Conservation (phyloP, 2,888 invertebrate genomes). For the Agriopis leucophaearia region DNA sequence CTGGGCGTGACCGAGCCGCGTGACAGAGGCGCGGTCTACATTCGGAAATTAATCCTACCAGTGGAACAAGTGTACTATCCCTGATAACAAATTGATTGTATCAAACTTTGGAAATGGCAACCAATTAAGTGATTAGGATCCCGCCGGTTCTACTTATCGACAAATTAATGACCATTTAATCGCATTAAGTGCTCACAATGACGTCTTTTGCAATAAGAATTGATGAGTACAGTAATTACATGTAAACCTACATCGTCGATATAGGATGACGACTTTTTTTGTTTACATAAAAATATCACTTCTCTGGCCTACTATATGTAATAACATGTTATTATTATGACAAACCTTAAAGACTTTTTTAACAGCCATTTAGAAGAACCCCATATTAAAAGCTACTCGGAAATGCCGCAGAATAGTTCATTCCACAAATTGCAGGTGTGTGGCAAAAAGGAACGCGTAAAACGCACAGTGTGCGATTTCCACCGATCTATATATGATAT, state of each 20-base stretch:
- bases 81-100: constrained; percentile 76
- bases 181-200: constrained; percentile 62
- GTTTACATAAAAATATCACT: too few species aligned
- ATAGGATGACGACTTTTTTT: too few species aligned
- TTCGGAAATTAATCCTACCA: constrained; percentile 83
- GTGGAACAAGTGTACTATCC: constrained; percentile 66
- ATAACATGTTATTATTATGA: too few species aligned
- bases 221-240: not conserved
- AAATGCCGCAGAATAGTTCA: too few species aligned
- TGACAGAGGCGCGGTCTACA: constrained; percentile 75
- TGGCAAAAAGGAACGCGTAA: too few species aligned
- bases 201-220: constrained; percentile 52
- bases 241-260: not conserved
- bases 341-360: too few species aligned
- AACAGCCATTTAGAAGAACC: too few species aligned
- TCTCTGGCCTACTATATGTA: too few species aligned
- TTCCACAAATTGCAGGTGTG: too few species aligned
- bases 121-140: constrained; percentile 79
- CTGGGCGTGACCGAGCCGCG: constrained; percentile 67
- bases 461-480: too few species aligned
- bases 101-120: constrained; percentile 66
- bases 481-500: too few species aligned
- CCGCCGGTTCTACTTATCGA: constrained; percentile 69
- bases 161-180: constrained; percentile 67
- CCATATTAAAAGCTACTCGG: too few species aligned